phyloP scores from a whole-genome alignment of 1,140 invertebrate genomes.

The Plectrocnemia conspersa region DNA sequence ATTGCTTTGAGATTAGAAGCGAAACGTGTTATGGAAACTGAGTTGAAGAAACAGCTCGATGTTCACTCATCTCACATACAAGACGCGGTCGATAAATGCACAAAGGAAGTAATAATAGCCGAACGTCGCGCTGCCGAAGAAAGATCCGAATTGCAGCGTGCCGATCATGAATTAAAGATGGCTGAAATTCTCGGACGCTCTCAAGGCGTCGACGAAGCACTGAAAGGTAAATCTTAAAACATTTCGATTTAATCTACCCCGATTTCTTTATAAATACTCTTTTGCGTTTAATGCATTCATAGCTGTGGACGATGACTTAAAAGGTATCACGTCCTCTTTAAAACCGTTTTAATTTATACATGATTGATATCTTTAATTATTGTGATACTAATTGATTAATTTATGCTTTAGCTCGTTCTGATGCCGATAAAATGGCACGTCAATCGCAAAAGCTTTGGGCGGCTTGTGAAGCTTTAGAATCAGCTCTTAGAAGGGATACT shows the following conservation, averaged over 20 bases:
- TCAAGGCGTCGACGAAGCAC: conserved; percentile 79
- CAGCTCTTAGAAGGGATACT: conserved; percentile 64
- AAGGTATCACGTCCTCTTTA: conserved; percentile 27
- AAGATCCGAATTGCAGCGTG: conserved; percentile 62
- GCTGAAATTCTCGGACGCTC: conserved; percentile 76
- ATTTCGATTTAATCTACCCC: background rate
- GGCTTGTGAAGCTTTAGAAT: conserved; percentile 79
- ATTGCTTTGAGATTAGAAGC: conserved; percentile 55
- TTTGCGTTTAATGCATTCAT: background rate
- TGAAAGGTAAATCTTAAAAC: conserved; percentile 63
- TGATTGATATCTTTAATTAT: conserved; percentile 1
- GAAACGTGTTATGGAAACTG: conserved; percentile 68
- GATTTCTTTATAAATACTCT: background rate
- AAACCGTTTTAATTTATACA: background rate
- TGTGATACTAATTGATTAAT: conserved; percentile 18
- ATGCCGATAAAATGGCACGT: conserved; percentile 71
- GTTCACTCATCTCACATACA: conserved; percentile 78
- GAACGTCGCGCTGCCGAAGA: conserved; percentile 53
- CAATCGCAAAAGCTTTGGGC: conserved; percentile 88
- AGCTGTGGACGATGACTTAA: conserved; percentile 32
- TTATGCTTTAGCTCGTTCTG: conserved; percentile 64
- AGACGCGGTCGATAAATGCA: conserved; percentile 56
- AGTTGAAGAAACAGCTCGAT: conserved; percentile 74
- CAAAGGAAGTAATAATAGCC: conserved; percentile 11
- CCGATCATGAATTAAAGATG: conserved; percentile 70